phyloP scores from a whole-genome alignment of 2,888 invertebrate genomes.

The Polietes domitor region DNA sequence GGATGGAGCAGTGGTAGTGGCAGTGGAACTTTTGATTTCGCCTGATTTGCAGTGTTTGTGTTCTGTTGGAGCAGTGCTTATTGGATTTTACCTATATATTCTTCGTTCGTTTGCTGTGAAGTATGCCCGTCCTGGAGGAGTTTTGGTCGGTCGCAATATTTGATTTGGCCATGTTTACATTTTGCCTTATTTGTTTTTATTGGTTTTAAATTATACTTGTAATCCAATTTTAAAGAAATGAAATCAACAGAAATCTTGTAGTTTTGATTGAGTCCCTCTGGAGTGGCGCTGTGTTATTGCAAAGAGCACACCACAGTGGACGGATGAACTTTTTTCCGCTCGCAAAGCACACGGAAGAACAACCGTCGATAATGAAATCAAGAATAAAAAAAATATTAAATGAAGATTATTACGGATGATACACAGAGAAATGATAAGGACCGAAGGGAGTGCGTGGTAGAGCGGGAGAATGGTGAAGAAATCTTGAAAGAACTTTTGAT shows the following conservation, averaged over 20 bases:
- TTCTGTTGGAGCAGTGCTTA: conserved; percentile 45
- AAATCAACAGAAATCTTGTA: conserved; percentile 61
- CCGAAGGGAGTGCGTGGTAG: background rate
- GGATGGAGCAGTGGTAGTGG: background rate
- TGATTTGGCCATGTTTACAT: conserved; percentile 64
- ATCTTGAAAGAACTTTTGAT: conserved; percentile 46
- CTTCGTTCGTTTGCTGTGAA: background rate
- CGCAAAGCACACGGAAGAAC: conserved; percentile 15
- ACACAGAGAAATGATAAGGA: background rate
- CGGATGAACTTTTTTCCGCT: background rate
- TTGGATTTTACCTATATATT: conserved; percentile 56
- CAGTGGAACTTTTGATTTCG: conserved; percentile 50
- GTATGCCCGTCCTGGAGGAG: conserved; percentile 1
- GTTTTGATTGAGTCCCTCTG: conserved; percentile 64
- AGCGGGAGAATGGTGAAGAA: background rate
- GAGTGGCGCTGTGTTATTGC: conserved; percentile 31
- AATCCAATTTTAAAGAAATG: conserved; percentile 65
- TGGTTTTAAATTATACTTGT: conserved; percentile 67
- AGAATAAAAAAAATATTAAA: conserved; percentile 65
- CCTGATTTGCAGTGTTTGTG: conserved; percentile 41
- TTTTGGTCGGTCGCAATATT: conserved; percentile 39
- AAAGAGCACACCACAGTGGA: background rate
- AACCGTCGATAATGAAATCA: conserved; percentile 64
- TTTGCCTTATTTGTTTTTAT: conserved; percentile 65
- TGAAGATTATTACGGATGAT: conserved; percentile 60